phyloP scores from a whole-genome alignment of 2,797 vertebrate species.

The Hyperoplus lanceolatus region DNA sequence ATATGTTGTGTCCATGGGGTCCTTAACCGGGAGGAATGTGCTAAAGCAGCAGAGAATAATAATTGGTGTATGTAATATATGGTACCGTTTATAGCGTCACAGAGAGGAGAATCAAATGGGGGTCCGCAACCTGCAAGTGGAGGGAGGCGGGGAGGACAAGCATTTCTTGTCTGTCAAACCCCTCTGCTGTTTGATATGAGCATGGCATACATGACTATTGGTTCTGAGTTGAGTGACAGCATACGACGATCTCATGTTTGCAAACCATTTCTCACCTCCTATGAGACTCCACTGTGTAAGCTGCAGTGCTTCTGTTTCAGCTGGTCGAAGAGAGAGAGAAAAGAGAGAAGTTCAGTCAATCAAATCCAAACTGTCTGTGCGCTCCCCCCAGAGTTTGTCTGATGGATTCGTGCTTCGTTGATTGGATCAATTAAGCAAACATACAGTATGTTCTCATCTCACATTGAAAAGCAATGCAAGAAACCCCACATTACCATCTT shows the following conservation, averaged over 20 bases:
- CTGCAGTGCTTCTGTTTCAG: slow-evolving; percentile 1
- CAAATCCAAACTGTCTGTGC: slow-evolving; percentile 41
- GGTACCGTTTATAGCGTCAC: slow-evolving; percentile 17
- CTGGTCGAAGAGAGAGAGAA: slow-evolving; percentile 27
- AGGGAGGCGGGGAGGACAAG: slow-evolving; percentile 4
- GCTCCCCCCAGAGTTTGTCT: slow-evolving; percentile 38
- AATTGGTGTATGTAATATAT: slow-evolving; percentile 27
- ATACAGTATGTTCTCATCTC: slow-evolving; percentile 30
- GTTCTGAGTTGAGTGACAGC: slow-evolving; percentile 61
- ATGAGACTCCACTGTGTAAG: slow-evolving; percentile 18
- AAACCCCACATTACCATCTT: slow-evolving; percentile 33
- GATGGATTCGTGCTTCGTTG: slow-evolving; percentile 46
- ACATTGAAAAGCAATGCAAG: slow-evolving; percentile 23
- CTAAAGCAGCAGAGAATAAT: slow-evolving; percentile 31
- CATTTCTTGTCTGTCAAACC: slow-evolving; percentile 25
- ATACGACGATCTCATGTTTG: slow-evolving; percentile 62
- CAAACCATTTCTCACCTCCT: slow-evolving; percentile 43
- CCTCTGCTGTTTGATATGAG: slow-evolving; percentile 60
- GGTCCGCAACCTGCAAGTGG: slow-evolving; percentile 26
- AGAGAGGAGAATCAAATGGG: slow-evolving; percentile 9
- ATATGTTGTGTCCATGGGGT: slow-evolving; percentile 14
- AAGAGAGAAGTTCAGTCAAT: slow-evolving; percentile 47
- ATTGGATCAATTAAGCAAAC: slow-evolving; percentile 69
- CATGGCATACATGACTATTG: slow-evolving; percentile 19
- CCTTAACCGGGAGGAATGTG: slow-evolving; percentile 31